Conservation (phyloP, 2,113 vertebrate species). For the Rhadina sibilatrix region DNA sequence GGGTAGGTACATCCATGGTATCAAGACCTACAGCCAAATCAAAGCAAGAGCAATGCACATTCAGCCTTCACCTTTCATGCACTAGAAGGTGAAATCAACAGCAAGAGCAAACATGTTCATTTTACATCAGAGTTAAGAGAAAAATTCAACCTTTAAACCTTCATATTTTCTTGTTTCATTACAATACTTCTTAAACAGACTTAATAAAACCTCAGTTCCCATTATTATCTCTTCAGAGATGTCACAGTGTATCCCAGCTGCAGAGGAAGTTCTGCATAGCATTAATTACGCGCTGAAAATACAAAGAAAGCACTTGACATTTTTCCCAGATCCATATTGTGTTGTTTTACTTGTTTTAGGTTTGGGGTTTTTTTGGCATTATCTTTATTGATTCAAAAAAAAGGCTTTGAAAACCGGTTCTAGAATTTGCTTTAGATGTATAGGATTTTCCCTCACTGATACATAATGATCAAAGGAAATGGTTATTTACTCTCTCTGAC, state of each 20-base stretch:
- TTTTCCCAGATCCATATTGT: constrained; percentile 19
- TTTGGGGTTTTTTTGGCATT: not conserved
- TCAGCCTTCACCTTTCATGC: not conserved
- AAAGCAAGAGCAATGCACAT: accelerated
- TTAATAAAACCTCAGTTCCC: constrained; percentile 43
- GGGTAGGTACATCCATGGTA: not conserved
- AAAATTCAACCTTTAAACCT: constrained; percentile 8
- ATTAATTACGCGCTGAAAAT: constrained; percentile 55
- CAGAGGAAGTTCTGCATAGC: constrained; percentile 14
- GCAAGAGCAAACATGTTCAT: not conserved
- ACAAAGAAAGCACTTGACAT: constrained; percentile 44
- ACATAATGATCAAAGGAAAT: not conserved
- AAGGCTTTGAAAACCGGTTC: not conserved
- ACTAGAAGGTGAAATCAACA: not conserved
- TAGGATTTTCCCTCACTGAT: not conserved
- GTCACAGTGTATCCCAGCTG: constrained; percentile 41
- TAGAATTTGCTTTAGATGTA: not conserved
- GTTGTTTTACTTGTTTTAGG: not conserved
- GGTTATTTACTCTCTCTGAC: not conserved
- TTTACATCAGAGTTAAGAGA: not conserved
- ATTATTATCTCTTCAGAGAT: constrained; percentile 42
- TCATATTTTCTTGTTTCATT: constrained; percentile 43
- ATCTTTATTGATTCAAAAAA: not conserved
- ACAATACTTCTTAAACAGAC: constrained; percentile 13
- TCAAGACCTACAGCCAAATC: not conserved